Conservation (phyloP, 2,797 vertebrate genomes). For the Aphelocoma californica region DNA sequence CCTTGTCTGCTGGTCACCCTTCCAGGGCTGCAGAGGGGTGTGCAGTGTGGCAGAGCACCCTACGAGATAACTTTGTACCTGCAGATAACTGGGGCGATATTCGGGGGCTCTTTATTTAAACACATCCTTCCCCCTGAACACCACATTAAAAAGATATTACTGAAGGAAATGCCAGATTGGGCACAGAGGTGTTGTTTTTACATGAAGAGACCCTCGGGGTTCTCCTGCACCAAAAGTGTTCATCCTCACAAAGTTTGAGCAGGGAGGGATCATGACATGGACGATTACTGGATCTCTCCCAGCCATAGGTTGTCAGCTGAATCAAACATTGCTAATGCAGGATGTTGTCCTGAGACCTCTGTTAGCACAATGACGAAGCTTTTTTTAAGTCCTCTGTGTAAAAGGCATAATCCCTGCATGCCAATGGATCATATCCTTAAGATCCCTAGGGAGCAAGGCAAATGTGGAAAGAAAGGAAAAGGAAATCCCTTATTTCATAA, state of each 20-base stretch:
- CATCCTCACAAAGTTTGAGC: background rate
- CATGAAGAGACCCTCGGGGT: background rate
- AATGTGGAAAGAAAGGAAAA: constrained; percentile 61
- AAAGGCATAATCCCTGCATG: constrained; percentile 53
- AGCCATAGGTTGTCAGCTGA: background rate
- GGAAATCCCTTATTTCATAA: constrained; percentile 70
- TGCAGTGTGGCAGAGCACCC: background rate
- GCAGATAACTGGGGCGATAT: background rate
- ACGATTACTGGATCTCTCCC: constrained; percentile 16
- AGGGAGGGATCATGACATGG: background rate
- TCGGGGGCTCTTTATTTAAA: background rate
- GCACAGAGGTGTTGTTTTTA: background rate
- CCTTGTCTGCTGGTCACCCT: background rate
- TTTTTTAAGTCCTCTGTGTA: constrained; percentile 47
- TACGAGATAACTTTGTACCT: background rate
- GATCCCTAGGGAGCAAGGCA: constrained; percentile 32
- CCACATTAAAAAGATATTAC: too few relatives aligned
- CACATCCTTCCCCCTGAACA: background rate
- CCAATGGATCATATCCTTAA: constrained; percentile 49
- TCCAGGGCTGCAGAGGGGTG: background rate
- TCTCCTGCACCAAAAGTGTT: background rate
- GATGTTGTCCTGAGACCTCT: background rate
- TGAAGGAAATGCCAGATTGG: background rate
- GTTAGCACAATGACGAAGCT: constrained; percentile 35
- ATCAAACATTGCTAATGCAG: background rate